Conservation (phyloP, 2,113 vertebrate species). For the Helogale parvula region DNA sequence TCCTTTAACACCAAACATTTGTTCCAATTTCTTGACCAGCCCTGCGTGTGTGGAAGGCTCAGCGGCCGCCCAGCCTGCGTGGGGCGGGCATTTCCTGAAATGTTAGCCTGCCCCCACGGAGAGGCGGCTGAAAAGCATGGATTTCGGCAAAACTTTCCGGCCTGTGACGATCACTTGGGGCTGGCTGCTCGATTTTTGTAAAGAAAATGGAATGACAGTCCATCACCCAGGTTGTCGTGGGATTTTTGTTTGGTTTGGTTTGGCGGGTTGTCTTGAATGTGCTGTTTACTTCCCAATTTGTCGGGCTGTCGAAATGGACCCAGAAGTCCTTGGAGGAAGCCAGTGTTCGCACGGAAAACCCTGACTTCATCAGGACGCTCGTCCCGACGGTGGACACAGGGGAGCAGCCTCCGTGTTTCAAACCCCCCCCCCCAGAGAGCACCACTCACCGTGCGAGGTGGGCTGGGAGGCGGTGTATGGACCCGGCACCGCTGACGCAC, state of each 20-base stretch:
- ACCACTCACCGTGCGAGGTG: rapidly evolving
- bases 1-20: slow-evolving; percentile 79
- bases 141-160: rapidly evolving
- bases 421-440: too few species aligned
- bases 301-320: not conserved
- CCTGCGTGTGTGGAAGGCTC: not conserved
- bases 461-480: rapidly evolving
- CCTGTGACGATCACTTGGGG: rapidly evolving
- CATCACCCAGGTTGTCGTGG: rapidly evolving
- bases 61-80: not conserved
- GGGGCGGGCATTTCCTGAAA: not conserved
- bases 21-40: slow-evolving; percentile 61
- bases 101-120: rapidly evolving
- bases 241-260: rapidly evolving
- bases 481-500: rapidly evolving
- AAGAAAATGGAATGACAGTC: not conserved
- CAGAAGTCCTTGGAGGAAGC: rapidly evolving
- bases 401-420: rapidly evolving
- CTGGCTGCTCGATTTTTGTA: not conserved
- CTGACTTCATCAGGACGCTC: rapidly evolving
- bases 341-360: rapidly evolving
- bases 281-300: not conserved
- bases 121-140: rapidly evolving
- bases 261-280: too few species aligned
- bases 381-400: rapidly evolving